Percentiles rank a stretch among this genome's conserved stretches.
Conservation (phyloP, 2,888 invertebrate genomes). For the Leptinotarsa haldemani region DNA sequence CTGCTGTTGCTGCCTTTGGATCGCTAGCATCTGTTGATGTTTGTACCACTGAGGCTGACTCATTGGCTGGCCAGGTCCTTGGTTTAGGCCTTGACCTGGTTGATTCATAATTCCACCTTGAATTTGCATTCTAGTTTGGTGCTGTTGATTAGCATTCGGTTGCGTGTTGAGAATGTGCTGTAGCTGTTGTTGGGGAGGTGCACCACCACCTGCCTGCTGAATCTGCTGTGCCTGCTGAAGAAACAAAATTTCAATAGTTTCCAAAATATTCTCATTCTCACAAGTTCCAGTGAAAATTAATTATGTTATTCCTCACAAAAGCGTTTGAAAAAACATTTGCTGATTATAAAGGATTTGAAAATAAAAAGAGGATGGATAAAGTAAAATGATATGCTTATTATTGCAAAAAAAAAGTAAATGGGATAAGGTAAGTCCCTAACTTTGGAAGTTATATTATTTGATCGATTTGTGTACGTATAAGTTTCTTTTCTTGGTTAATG, state of each 20-base stretch:
- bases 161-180: conserved; percentile 66
- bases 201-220: conserved; percentile 57
- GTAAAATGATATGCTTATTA: too few relatives aligned
- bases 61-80: conserved; percentile 56
- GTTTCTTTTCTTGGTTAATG: too few relatives aligned
- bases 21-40: conserved; percentile 64
- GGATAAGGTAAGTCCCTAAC: too few relatives aligned
- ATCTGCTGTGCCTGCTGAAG: conserved; percentile 57
- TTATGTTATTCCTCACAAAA: too few relatives aligned
- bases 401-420: too few relatives aligned
- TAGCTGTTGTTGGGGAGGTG: conserved; percentile 69
- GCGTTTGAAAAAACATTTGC: background rate
- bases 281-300: background rate
- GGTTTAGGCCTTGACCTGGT: conserved; percentile 51
- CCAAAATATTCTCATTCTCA: background rate
- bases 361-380: too few relatives aligned
- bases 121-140: conserved; percentile 66
- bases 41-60: conserved; percentile 67
- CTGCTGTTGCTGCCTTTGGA: conserved; percentile 68
- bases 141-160: conserved; percentile 66
- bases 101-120: conserved; percentile 64
- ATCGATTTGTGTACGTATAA: too few relatives aligned
- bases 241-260: conserved; percentile 21
- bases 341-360: background rate
- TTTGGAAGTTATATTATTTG: too few relatives aligned